Percentiles rank a stretch among this genome's conserved stretches.
Conservation (phyloP, 2,888 invertebrate genomes). For the Barypeithes pellucidus region DNA sequence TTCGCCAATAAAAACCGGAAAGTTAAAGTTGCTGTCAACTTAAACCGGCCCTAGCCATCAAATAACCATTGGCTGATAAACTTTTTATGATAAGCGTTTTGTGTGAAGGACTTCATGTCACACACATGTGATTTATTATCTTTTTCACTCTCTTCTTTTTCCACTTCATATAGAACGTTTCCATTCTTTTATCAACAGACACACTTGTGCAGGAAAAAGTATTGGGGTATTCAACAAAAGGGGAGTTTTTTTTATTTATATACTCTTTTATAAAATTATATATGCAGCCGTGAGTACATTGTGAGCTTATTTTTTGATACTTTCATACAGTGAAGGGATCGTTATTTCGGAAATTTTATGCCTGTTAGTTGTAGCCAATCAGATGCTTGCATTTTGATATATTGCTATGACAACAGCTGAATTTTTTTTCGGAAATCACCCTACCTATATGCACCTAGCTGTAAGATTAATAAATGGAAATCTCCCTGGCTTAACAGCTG, state of each 20-base stretch:
- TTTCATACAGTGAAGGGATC: no score
- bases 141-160: slow-evolving; percentile 16
- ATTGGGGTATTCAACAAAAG: slow-evolving; percentile 14
- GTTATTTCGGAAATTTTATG: no score
- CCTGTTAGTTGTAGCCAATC: no score
- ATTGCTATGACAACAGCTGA: no score
- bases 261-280: background rate
- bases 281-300: background rate
- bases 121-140: slow-evolving; percentile 44
- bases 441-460: no score
- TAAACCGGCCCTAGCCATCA: background rate
- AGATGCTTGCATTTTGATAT: no score
- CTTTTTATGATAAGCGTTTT: slow-evolving; percentile 14
- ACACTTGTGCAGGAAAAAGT: slow-evolving; percentile 20
- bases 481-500: no score
- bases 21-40: background rate
- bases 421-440: no score
- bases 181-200: slow-evolving; percentile 20
- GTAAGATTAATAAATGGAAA: no score
- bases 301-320: background rate
- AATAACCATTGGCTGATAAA: slow-evolving; percentile 12
- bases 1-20: background rate
- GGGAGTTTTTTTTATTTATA: background rate
- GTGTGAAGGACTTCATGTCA: slow-evolving; percentile 30
- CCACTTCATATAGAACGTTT: slow-evolving; percentile 19